phyloP scores from a whole-genome alignment of 2,888 invertebrate genomes.

The Ellobium chinense region DNA sequence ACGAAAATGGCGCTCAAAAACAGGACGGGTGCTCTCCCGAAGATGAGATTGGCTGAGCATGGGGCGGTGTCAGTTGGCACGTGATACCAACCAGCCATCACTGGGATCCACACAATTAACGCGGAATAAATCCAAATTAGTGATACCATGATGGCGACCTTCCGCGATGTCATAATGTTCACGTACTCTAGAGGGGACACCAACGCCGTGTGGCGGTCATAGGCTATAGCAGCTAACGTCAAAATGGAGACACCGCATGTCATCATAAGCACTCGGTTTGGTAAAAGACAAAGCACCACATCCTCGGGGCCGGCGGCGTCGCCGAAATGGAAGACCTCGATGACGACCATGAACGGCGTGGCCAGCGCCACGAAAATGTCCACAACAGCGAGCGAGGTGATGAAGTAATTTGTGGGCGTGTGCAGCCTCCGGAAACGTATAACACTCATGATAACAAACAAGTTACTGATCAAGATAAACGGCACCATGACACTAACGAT shows the following conservation, averaged over 20 bases:
- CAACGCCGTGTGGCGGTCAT: constrained; percentile 83
- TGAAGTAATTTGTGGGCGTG: constrained; percentile 83
- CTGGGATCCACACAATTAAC: constrained; percentile 82
- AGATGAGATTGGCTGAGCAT: constrained; percentile 77
- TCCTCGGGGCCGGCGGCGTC: constrained; percentile 46
- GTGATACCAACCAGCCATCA: constrained; percentile 78
- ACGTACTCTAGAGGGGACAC: constrained; percentile 84
- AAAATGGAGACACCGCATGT: constrained; percentile 83
- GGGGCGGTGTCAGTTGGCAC: constrained; percentile 13
- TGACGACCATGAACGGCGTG: constrained; percentile 82
- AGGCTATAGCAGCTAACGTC: constrained; percentile 83
- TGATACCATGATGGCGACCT: constrained; percentile 82
- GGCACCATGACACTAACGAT: constrained; percentile 73
- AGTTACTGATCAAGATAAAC: constrained; percentile 83
- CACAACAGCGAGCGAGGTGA: constrained; percentile 83
- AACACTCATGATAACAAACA: constrained; percentile 83
- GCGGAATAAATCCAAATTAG: constrained; percentile 83
- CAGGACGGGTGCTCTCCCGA: constrained; percentile 80
- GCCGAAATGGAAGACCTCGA: constrained; percentile 81
- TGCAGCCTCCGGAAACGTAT: constrained; percentile 83
- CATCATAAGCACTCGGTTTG: constrained; percentile 82
- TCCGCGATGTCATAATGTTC: constrained; percentile 83
- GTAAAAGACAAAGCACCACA: constrained; percentile 81
- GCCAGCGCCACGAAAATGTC: constrained; percentile 83
- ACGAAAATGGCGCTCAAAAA: constrained; percentile 83